Base-by-base conservation (phyloP, 2,888 invertebrate species). In the Orthosia cruda region DNA sequence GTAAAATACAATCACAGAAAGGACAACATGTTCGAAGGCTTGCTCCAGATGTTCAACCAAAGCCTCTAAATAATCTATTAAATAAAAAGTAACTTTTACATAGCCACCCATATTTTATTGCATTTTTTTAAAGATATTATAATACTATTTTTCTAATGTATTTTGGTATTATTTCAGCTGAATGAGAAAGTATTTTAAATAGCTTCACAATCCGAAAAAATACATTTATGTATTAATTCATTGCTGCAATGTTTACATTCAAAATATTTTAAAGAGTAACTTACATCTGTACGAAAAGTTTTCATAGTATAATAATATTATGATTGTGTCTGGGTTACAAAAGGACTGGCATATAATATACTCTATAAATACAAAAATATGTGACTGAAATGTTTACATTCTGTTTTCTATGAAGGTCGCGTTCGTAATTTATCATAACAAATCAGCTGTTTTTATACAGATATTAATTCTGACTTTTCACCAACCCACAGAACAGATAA, bases 271-370 rank as follows among this genome's bases (percentile, higher is more conserved):
- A 32, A n/a, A 45, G 50, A 12, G n/a, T 32, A 47, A 69, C 74
- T 71, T 50, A 62, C 40, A 63, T 69, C 26, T 75, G 54, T 32
- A 55, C 57, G 66, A 66, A 82, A 77, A 73, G 63, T 85, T 59
- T 80, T 77, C 63, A 40, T 74, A 40, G 40, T 40, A 40, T 74
- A 40, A 9, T 40, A 75, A 77, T 73, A 77, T 63, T 73, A 80
- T 63, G 26, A 64, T 80, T 74, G 57, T 64, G 64, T 64, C 62
- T 74, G 57, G 63, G 55, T 73, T 72, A 80, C 65, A 83, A 72
- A 71, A 66, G 52, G 26, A n/a, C 65, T 69, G 57, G 12, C 23
- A 32, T 74, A 58, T 74, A 23, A 26, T 45, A 59, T 50, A 66
- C 66, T 75, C 58, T 64, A 81, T 55, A 75, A 66, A 75, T 77